These are phyloP conservation scores for Xanthostigma xanthostigma DNA, from an alignment of 2,888 invertebrate species.

Conservation along the genomic window DNA sequence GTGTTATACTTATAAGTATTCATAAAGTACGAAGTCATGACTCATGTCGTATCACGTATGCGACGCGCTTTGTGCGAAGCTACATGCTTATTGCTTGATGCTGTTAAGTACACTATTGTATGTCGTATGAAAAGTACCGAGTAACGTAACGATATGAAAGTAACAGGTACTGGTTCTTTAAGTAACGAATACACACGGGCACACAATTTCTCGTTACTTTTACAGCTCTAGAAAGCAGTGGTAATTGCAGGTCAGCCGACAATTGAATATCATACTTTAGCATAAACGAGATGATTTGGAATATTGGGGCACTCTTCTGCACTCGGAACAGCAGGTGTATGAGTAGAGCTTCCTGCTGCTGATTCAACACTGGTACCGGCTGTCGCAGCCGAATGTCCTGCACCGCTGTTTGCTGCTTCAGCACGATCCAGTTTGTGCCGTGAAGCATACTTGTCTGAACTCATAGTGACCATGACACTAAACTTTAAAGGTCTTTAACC, in stretches of 20 bases:
- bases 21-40: too few species aligned
- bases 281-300: slow-evolving; percentile 74
- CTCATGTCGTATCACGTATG: too few species aligned
- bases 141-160: too few species aligned
- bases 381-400: slow-evolving; percentile 23
- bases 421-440: slow-evolving; percentile 39
- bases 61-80: too few species aligned
- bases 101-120: too few species aligned
- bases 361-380: slow-evolving; percentile 14
- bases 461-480: slow-evolving; percentile 48
- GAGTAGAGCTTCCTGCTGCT: slow-evolving; percentile 16
- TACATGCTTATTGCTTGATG: too few species aligned
- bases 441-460: slow-evolving; percentile 43
- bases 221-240: too few species aligned
- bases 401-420: slow-evolving; percentile 28
- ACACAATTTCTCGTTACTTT: too few species aligned
- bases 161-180: too few species aligned
- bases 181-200: too few species aligned
- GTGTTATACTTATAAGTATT: too few species aligned
- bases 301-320: slow-evolving; percentile 75
- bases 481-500: neutral
- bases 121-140: too few species aligned
- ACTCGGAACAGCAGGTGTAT: slow-evolving; percentile 16
- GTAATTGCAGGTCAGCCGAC: neutral
- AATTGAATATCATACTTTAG: slow-evolving; percentile 1